Evolutionary conservation across 2,888 invertebrate genomes (phyloP).

Genomic region (Onthophagus sagittarius): DNA sequence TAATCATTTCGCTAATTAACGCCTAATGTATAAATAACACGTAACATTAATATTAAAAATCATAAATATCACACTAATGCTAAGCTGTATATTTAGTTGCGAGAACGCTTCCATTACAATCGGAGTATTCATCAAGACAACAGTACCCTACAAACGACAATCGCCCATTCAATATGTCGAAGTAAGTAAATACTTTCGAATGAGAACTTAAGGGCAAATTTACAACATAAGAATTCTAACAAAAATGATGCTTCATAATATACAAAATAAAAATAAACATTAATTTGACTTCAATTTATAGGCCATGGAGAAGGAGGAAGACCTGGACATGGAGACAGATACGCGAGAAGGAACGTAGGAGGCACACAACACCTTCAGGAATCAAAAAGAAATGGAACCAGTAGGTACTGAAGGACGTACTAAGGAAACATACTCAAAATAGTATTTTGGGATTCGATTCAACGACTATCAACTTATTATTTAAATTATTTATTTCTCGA

Average conservation of each 20-base stretch:
- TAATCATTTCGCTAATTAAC: background rate
- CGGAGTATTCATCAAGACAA: conserved; percentile 32
- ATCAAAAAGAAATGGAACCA: conserved; percentile 30
- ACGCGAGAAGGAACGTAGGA: conserved; percentile 36
- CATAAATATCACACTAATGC: conserved; percentile 8
- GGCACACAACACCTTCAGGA: conserved; percentile 28
- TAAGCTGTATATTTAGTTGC: conserved; percentile 33
- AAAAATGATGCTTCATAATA: too few relatives aligned
- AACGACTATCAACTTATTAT: conserved; percentile 13
- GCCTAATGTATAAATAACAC: background rate
- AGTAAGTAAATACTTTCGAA: conserved; percentile 40
- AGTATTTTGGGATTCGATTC: background rate
- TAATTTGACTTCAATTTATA: conserved; percentile 23
- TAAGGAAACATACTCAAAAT: conserved; percentile 3
- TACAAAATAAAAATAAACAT: too few relatives aligned
- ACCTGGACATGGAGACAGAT: conserved; percentile 38
- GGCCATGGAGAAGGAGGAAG: conserved; percentile 44
- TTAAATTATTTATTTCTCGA: background rate
- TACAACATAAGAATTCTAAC: background rate
- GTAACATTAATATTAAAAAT: background rate
- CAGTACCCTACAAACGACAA: conserved; percentile 34
- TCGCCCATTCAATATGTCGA: conserved; percentile 46
- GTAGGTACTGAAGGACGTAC: conserved; percentile 15
- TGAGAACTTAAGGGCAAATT: background rate
- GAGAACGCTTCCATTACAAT: conserved; percentile 36